Evolutionary conservation across 2,888 invertebrate genomes (phyloP), one percentile per base, ranked within the genome.

Genomic region (Stenotaenia linearis): DNA sequence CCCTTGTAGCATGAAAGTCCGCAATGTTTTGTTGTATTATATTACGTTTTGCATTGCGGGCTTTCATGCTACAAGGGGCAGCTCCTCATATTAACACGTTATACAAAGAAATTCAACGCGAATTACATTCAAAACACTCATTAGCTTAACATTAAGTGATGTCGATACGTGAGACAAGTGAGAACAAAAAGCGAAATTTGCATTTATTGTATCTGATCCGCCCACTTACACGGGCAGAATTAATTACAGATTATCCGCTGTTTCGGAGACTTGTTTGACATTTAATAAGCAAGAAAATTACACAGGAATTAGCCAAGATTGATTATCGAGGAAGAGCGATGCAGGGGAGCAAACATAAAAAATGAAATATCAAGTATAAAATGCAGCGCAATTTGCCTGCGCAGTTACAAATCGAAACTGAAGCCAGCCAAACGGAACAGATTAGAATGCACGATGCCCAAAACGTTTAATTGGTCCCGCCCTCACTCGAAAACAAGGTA

Each of bases 231-330:
- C 56, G 56, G 23, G 7, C 56, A 56, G 23, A 56, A 56, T 56
- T 56, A 56, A 56, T 56, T 56, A 56, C 56, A 56, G 56, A 56
- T 56, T 40, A 40, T 56, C 56, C 56, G 21, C 23, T 56, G 56
- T 56, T 56, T 56, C 21, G 10, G 23, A 21, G 21, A 23, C 56
- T 56, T 56, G 56, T 56, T 56, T 56, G 56, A 56, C 56, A 56
- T 56, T 56, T 56, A 56, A 56, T 56, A 56, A 56, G 56, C 56
- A 56, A 40, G 21, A 56, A 56, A 56, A 56, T 56, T 56, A 56
- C 56, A 56, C 56, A 56, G 56, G 23, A 56, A 56, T 56, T 56
- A 56, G 21, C 56, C 56, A 18, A 56, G 23, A 56, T 56, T 56
- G 56, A 56, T 56, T 23, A 56, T 23, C 6, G 23, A 18, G 56